Evolutionary conservation across 1,140 invertebrate species (phyloP).

Genomic region (Coenobita brevimanus): DNA sequence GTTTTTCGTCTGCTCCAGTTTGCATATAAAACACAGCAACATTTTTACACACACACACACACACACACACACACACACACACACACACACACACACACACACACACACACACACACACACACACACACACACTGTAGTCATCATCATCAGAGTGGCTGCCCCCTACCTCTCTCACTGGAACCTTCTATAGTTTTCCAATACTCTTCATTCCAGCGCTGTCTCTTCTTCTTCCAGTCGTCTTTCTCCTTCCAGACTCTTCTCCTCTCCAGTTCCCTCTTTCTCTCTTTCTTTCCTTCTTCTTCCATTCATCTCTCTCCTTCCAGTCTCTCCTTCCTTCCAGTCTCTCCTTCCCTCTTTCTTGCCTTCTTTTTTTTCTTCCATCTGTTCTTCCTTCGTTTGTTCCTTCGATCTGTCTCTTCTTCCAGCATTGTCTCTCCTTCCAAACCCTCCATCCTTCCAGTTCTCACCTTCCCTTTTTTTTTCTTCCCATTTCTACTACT

Average conservation of each 20-base stretch:
- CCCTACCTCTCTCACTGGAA: neutral
- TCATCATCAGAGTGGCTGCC: too few species aligned
- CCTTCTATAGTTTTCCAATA: neutral
- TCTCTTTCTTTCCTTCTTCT: neutral
- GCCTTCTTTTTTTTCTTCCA: neutral
- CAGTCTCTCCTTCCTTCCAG: neutral
- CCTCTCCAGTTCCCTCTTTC: neutral
- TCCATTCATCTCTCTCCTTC: neutral
- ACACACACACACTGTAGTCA: too few species aligned
- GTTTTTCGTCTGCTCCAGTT: neutral
- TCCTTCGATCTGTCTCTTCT: neutral
- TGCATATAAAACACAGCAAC: too few species aligned
- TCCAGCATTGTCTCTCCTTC: neutral
- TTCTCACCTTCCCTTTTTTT: neutral
- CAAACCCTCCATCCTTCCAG: neutral
- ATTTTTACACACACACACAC: too few species aligned
- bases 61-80: too few species aligned
- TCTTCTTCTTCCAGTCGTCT: neutral
- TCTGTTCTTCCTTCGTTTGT: neutral
- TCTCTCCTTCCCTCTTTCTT: too few species aligned
- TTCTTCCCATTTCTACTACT: neutral
- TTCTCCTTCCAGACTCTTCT: neutral
- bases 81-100: too few species aligned
- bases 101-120: too few species aligned
- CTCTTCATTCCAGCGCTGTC: neutral